phyloP scores from a whole-genome alignment of 2,888 invertebrate species.

The Prenolepis imparis region DNA sequence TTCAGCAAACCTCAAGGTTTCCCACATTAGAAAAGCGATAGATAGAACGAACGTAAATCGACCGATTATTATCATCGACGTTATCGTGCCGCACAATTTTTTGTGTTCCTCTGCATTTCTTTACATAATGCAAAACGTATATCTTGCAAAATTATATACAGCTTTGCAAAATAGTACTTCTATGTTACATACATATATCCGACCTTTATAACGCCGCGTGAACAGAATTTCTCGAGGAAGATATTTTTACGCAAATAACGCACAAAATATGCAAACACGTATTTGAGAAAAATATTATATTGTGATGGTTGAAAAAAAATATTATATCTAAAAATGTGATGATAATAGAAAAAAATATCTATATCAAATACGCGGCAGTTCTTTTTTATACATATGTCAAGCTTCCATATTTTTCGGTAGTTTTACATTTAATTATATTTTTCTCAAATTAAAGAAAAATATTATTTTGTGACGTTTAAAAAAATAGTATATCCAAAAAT shows the following conservation, averaged over 20 bases:
- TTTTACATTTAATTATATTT: background rate
- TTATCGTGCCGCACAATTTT: no score
- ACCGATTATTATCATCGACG: no score
- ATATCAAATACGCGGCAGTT: background rate
- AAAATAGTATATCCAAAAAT: no score
- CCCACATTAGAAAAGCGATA: no score
- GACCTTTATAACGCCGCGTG: background rate
- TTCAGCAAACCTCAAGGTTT: conserved; percentile 78
- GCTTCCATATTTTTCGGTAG: background rate
- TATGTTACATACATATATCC: background rate
- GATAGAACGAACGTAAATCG: no score
- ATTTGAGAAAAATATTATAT: background rate
- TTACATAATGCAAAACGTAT: no score
- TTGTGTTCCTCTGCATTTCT: no score
- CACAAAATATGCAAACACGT: background rate
- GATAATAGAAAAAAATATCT: background rate
- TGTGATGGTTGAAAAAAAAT: background rate
- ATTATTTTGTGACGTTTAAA: no score
- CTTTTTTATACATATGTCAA: background rate
- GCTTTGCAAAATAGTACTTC: no score
- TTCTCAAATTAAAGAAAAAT: no score
- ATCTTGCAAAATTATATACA: no score
- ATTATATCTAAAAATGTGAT: background rate
- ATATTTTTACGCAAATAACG: conserved; percentile 18
- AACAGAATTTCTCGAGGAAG: background rate